Conservation (phyloP, 2,113 vertebrate genomes). For the Xenus cinereus region DNA sequence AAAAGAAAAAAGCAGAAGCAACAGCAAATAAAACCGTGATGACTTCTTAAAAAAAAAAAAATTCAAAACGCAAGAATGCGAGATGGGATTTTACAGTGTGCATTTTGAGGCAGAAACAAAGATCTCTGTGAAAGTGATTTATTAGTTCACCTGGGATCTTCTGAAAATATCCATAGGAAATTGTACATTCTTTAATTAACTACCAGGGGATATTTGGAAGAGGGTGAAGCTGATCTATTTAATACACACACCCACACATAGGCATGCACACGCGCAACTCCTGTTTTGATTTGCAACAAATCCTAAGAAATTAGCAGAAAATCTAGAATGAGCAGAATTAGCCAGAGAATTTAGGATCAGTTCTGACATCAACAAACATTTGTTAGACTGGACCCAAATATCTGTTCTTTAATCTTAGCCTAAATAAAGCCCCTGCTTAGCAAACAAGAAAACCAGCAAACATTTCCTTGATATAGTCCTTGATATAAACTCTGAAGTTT, state of each 20-base stretch:
- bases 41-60: neutral
- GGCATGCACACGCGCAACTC: neutral
- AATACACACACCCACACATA: neutral
- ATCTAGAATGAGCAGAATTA: neutral
- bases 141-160: slow-evolving; percentile 10
- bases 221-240: neutral
- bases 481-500: neutral
- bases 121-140: neutral
- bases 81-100: neutral
- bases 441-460: neutral
- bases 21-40: neutral
- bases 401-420: neutral
- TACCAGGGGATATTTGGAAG: slow-evolving; percentile 5
- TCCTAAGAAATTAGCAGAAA: neutral
- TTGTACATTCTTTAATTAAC: neutral
- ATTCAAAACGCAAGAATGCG: neutral
- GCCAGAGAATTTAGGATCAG: neutral
- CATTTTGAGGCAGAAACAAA: neutral
- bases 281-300: neutral
- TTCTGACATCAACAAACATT: neutral
- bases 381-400: neutral
- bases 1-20: neutral
- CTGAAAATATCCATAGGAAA: neutral
- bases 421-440: neutral
- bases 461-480: neutral